phyloP scores from a whole-genome alignment of 2,113 vertebrate genomes.

The Colaptes auratus region DNA sequence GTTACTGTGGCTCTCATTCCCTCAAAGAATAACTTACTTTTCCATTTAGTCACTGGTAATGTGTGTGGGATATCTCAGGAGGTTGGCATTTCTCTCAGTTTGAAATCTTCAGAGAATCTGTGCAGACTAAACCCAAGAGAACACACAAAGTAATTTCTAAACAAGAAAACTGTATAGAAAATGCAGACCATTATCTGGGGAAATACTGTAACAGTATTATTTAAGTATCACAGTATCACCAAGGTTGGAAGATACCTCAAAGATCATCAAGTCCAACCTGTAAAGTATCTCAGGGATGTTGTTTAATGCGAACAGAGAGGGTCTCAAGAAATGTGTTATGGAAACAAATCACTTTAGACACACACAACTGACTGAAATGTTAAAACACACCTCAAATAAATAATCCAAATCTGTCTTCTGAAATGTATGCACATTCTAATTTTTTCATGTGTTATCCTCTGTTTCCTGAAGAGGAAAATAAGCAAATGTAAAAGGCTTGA shows the following conservation, averaged over 20 bases:
- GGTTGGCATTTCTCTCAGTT: neutral
- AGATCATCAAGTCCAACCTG: no score
- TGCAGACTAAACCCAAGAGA: neutral
- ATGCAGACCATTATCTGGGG: neutral
- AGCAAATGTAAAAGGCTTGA: neutral
- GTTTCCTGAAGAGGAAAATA: neutral
- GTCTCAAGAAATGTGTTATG: neutral
- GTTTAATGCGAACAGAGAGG: neutral
- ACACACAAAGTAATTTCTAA: neutral
- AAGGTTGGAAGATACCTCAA: no score
- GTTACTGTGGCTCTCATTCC: neutral
- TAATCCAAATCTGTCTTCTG: neutral
- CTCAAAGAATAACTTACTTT: neutral
- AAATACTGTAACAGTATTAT: neutral
- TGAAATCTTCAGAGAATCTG: neutral
- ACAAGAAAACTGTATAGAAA: neutral
- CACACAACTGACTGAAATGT: neutral
- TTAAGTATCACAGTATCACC: neutral
- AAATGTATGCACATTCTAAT: neutral
- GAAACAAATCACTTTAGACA: neutral
- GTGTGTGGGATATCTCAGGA: neutral
- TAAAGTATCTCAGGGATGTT: neutral
- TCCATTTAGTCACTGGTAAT: neutral
- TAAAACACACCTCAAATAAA: neutral
- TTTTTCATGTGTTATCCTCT: neutral